Evolutionary conservation across 2,113 vertebrate genomes (phyloP).

Genomic region (Siphamia tubifer): DNA sequence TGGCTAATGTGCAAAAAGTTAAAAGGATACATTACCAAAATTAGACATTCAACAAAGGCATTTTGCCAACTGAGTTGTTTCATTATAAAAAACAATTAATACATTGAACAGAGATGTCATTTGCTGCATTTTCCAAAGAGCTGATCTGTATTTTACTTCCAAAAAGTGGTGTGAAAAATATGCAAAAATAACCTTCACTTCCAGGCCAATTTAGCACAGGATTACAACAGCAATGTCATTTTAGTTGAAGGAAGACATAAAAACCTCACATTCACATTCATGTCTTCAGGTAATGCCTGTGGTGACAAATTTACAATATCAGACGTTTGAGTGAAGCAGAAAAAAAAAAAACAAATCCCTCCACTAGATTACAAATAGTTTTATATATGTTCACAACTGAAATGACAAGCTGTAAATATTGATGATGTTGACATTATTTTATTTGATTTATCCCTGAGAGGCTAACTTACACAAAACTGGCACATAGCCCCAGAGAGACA

Average conservation of each 20-base stretch:
- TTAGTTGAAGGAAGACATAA: background rate
- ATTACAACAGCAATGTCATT: background rate
- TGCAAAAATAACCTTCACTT: background rate
- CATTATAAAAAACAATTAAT: slow-evolving; percentile 16
- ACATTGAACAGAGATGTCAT: background rate
- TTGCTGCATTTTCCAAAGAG: background rate
- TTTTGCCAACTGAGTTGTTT: slow-evolving; percentile 2
- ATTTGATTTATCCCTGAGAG: slow-evolving; percentile 20
- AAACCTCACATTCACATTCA: background rate
- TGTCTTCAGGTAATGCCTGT: slow-evolving; percentile 1
- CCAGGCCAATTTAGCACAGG: background rate
- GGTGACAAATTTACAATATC: background rate
- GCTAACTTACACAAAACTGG: slow-evolving; percentile 16
- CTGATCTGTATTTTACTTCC: background rate
- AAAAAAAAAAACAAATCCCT: background rate
- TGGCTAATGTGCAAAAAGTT: background rate
- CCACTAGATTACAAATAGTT: background rate
- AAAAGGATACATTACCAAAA: slow-evolving; percentile 20
- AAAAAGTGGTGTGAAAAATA: background rate
- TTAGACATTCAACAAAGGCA: background rate
- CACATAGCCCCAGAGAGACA: slow-evolving; percentile 13
- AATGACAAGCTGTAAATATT: slow-evolving; percentile 36
- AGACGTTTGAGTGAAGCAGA: background rate
- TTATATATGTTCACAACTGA: slow-evolving; percentile 15
- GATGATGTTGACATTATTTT: slow-evolving; percentile 11